Evolutionary conservation across 2,888 invertebrate genomes (phyloP), one percentile per base, ranked within the genome.

Genomic region (Rutpela maculata): DNA sequence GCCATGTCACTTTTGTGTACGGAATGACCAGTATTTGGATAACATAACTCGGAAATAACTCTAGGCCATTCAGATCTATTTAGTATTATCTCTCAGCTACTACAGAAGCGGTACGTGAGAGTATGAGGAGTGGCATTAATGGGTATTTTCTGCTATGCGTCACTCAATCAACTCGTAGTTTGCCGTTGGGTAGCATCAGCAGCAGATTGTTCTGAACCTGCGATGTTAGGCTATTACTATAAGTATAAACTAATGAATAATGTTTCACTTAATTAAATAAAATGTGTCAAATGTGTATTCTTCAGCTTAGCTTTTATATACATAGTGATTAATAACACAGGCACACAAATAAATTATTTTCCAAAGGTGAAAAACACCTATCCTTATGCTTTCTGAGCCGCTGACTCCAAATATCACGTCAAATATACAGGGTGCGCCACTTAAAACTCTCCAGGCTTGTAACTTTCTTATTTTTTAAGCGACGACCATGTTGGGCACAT

Each of bases 21-120:
- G 69, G 69, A 69, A 69, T 69, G 59, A 50, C 57, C 31, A 69
- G 57, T 17, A 69, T 57, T 69, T 69, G 55, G 69, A 57, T 69
- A 69, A 69, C 69, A 69, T 57, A 69, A 35, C 55, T 59, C 11
- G 17, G 57, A 69, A 69, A 69, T 69, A 69, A 26, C 69, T 69
- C 31, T 26, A n/a, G 55, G 57, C 69, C 69, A 69, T 69, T 69
- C 69, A 69, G 59, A 35, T 69, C 57, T 57, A 19, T 65, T n/a
- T 50, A 50, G 43, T 50, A n/a, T n/a, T 50, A 50, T 50, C 50
- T 50, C n/a, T 50, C 15, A 50, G 50, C 50, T 50, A 50, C 50
- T n/a, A 15, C 50, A 50, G 50, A 2, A 50, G 50, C 50, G n/a
- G 50, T 50, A 50, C 50, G 50, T 50, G 50, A 50, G 50, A 50